These are phyloP conservation scores for Nyctalus aviator DNA, from an alignment of 2,797 vertebrate species.

Conservation along the genomic window DNA sequence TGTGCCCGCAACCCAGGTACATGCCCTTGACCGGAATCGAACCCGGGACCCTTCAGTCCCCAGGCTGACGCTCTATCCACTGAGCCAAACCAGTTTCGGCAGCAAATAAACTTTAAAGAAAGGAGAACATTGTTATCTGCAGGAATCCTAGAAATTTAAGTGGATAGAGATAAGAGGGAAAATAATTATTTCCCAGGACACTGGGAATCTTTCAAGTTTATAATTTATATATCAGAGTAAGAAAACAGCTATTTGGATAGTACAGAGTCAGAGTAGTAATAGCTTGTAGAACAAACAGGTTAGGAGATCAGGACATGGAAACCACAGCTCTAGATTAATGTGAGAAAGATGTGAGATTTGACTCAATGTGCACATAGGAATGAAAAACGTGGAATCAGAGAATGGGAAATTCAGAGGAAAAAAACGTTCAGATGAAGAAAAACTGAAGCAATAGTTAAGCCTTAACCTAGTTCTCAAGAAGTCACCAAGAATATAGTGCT, in stretches of 20 bases:
- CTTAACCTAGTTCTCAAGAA: background rate
- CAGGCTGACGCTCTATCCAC: too few relatives aligned
- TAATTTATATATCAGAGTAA: background rate
- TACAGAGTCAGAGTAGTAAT: background rate
- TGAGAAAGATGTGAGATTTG: background rate
- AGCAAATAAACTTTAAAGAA: conserved; percentile 40
- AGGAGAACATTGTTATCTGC: background rate
- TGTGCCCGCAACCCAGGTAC: too few relatives aligned
- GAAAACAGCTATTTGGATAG: background rate
- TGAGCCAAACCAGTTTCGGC: too few relatives aligned
- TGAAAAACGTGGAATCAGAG: background rate
- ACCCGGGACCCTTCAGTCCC: too few relatives aligned
- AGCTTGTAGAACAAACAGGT: background rate
- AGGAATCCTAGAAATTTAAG: conserved; percentile 41
- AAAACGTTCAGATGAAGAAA: conserved; percentile 8
- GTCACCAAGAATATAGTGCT: background rate
- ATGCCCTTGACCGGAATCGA: too few relatives aligned
- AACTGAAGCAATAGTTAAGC: background rate
- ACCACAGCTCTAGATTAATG: background rate
- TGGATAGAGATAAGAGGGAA: background rate
- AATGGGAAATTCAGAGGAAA: background rate
- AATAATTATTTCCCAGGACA: conserved; percentile 3
- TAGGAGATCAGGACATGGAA: background rate
- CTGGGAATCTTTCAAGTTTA: conserved; percentile 17
- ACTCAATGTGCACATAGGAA: background rate